Base-by-base conservation (phyloP, 2,113 vertebrate species). In the Addax nasomaculatus region DNA sequence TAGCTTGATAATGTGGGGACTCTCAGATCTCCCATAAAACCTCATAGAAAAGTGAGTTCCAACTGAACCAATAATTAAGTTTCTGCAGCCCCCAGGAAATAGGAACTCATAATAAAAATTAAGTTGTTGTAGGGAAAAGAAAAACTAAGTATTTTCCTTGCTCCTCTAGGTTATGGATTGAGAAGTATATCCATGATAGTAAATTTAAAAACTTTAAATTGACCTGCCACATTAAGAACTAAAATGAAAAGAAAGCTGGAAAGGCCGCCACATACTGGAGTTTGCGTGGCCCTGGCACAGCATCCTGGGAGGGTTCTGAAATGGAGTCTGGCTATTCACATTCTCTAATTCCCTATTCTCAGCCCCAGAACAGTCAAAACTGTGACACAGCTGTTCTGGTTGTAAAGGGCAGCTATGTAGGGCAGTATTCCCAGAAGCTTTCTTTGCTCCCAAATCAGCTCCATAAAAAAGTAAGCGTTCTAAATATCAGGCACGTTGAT, bases 391-490 rank as follows among this genome's bases (percentile, higher is more conserved):
- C 99, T 99, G 98, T 99, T 99, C 99, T 99, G 99, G 98, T 99
- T 99, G 98, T 99, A 99, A 25, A 99, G 99, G 64, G 99, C 99
- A 99, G 98, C 99, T 99, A 98, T 99, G 99, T 43, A 99, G 98
- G 0, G 99, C 99, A 0, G 99, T 98, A 98, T 99, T 99, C 78
- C 99, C 99, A 0, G 99, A 99, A 58, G 99, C 99, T 0, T 99
- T 99, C 98, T 99, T 99, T 0, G 99, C 99, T 0, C 99, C 98
- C 99, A 99, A 99, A 97, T 99, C 99, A 0, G 99, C 99, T 4
- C 99, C 99, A 0, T 99, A 99, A 98, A 99, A 99, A 84, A 99
- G 95, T 36, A 99, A 99, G 98, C 99, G 99, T 97, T 99, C 99
- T 94, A 99, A 98, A 93, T 99, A 99, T 30, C 99, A 99, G 84